phyloP scores from a whole-genome alignment of 2,797 vertebrate species.

The Uromys caudimaculatus region DNA sequence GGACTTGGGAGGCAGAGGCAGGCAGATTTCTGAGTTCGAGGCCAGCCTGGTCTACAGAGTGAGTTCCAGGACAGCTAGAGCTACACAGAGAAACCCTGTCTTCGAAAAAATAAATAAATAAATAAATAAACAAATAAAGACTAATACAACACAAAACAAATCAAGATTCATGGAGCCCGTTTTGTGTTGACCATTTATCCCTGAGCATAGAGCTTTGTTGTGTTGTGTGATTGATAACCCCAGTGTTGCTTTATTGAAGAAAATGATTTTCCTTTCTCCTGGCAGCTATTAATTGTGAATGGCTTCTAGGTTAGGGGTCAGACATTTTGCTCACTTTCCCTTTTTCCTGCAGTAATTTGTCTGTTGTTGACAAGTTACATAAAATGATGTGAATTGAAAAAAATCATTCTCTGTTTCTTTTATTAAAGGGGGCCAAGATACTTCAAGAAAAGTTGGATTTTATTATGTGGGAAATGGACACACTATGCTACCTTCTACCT shows the following conservation, averaged over 20 bases:
- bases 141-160: background rate
- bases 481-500: background rate
- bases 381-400: background rate
- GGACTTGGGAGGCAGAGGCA: too few species aligned
- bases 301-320: too few species aligned
- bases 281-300: background rate
- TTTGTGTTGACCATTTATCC: background rate
- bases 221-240: background rate
- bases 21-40: too few species aligned
- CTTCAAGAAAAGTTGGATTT: background rate
- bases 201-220: background rate
- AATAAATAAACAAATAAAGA: too few species aligned
- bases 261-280: background rate
- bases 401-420: background rate
- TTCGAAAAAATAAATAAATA: too few species aligned
- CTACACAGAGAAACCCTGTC: too few species aligned
- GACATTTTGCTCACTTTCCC: background rate
- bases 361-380: background rate
- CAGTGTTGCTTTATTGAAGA: background rate
- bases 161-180: background rate
- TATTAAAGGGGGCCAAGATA: background rate
- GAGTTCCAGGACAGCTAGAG: too few species aligned
- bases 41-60: too few species aligned
- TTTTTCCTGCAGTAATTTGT: background rate
- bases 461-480: background rate